Evolutionary conservation across 2,888 invertebrate species (phyloP).

Genomic region (Abrostola triplasia): DNA sequence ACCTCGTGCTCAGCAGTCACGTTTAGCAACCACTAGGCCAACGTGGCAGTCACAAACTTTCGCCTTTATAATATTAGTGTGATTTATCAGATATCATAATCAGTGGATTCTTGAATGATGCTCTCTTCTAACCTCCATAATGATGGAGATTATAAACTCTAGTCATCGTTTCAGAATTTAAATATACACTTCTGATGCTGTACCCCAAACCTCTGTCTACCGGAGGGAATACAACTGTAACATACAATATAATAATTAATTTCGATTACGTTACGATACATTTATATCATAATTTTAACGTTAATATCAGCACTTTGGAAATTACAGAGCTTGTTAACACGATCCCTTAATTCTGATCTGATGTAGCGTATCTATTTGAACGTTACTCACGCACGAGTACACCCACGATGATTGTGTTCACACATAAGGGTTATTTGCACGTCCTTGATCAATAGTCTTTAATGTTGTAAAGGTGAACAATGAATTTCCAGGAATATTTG

Average conservation of each 20-base stretch:
- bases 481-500: constrained; percentile 3
- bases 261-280: constrained; percentile 31
- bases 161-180: too few species aligned
- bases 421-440: constrained; percentile 52
- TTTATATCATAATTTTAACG: constrained; percentile 40
- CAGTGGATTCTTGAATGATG: too few species aligned
- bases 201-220: neutral
- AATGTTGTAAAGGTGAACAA: constrained; percentile 25
- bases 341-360: constrained; percentile 32
- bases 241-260: constrained; percentile 42
- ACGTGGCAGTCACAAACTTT: too few species aligned
- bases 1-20: too few species aligned
- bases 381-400: constrained; percentile 41
- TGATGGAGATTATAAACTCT: too few species aligned
- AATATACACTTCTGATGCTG: too few species aligned
- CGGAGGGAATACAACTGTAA: neutral
- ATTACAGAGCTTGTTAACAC: constrained; percentile 45
- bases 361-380: constrained; percentile 44
- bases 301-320: constrained; percentile 50
- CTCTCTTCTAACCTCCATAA: too few species aligned
- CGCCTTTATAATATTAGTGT: too few species aligned
- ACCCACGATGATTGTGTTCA: constrained; percentile 29
- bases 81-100: too few species aligned
- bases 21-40: too few species aligned
- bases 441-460: constrained; percentile 52